Percentiles rank a stretch among this genome's conserved stretches.
Conservation (phyloP, 2,888 invertebrate genomes). For the Chrysolina americana region DNA sequence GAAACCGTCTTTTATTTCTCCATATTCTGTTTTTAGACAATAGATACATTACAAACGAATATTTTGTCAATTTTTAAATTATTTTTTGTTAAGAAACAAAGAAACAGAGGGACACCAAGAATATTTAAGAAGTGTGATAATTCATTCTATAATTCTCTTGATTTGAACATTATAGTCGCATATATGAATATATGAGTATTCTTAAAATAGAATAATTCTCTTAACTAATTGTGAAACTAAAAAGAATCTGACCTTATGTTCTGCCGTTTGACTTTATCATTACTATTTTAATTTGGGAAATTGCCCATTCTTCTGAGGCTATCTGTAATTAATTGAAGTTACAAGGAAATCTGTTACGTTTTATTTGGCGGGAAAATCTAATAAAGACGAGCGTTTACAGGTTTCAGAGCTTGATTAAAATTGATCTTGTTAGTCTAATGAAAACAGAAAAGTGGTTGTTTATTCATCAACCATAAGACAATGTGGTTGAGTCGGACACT, state of each 20-base stretch:
- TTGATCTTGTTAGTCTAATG: conserved; percentile 52
- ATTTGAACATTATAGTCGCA: too few relatives aligned
- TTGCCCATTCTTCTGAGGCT: neutral
- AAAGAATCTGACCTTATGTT: neutral
- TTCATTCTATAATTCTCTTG: too few relatives aligned
- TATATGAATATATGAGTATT: neutral
- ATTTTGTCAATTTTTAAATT: too few relatives aligned
- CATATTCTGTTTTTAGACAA: too few relatives aligned
- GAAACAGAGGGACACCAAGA: too few relatives aligned
- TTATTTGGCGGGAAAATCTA: conserved; percentile 46
- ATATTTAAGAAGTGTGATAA: too few relatives aligned
- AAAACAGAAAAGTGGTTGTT: conserved; percentile 24
- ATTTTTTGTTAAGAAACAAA: too few relatives aligned
- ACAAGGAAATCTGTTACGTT: conserved; percentile 32
- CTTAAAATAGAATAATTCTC: neutral
- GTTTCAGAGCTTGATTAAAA: conserved; percentile 56
- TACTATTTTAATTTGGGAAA: conserved; percentile 11
- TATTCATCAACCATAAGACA: conserved; percentile 31
- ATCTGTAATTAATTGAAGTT: conserved; percentile 36
- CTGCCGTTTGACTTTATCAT: neutral
- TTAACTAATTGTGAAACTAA: neutral
- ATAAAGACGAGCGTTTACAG: conserved; percentile 57
- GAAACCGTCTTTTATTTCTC: too few relatives aligned
- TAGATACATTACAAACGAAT: too few relatives aligned
- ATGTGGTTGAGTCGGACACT: conserved; percentile 65